A percentile compares a stretch with the other conserved stretches of the same genome.
phyloP scores from a whole-genome alignment of 1,140 invertebrate species.

The Drosophila arawakana region DNA sequence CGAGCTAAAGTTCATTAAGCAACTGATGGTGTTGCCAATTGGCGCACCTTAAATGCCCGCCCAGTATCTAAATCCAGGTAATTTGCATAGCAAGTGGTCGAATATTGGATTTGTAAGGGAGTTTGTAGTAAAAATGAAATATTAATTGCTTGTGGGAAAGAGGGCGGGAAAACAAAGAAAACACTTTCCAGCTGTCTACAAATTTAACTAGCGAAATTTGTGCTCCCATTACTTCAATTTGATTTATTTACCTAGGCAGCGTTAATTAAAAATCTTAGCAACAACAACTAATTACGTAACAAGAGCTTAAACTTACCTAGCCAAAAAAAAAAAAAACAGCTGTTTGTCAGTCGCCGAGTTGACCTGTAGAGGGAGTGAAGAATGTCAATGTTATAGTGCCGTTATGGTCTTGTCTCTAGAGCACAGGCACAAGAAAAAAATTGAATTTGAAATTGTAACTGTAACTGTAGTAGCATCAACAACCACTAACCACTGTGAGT shows the following conservation, averaged over 20 bases:
- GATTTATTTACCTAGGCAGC: constrained; percentile 60
- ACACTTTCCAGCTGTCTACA: constrained; percentile 6
- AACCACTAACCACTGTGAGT: constrained; percentile 6
- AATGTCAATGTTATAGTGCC: constrained; percentile 23
- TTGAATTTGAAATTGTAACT: constrained; percentile 36
- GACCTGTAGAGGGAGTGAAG: constrained; percentile 23
- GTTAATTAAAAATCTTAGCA: constrained; percentile 57
- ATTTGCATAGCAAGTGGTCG: constrained; percentile 35
- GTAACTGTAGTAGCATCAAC: constrained; percentile 9
- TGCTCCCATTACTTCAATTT: constrained; percentile 30
- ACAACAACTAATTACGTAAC: constrained; percentile 19
- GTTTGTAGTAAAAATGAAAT: constrained; percentile 47
- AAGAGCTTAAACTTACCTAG: constrained; percentile 24
- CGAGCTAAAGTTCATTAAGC: constrained; percentile 54
- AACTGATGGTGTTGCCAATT: constrained; percentile 63
- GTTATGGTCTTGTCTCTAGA: constrained; percentile 9
- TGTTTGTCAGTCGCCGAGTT: constrained; percentile 21
- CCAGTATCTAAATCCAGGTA: constrained; percentile 9
- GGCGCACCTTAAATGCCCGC: background rate
- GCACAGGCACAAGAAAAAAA: constrained; percentile 4
- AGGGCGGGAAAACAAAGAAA: constrained; percentile 1
- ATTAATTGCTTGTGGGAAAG: constrained; percentile 35
- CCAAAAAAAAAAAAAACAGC: constrained; percentile 57
- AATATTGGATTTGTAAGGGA: constrained; percentile 34
- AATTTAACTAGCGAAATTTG: constrained; percentile 15